A percentile compares a stretch with the other conserved stretches of the same genome.
Conservation (phyloP, 1,140 invertebrate genomes). For the Dendrolimus punctatus region DNA sequence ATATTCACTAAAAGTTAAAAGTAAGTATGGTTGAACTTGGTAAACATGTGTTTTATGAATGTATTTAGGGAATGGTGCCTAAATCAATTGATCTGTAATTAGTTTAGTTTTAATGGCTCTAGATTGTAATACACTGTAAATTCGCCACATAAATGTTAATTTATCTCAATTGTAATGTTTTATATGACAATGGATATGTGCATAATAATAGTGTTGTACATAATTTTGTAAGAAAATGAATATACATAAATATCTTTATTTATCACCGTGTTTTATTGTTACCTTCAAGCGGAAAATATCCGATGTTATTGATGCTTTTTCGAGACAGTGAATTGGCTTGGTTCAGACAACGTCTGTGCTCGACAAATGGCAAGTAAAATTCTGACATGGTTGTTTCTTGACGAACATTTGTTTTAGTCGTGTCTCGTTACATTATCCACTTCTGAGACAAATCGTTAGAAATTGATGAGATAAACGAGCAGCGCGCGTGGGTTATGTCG, state of each 20-base stretch:
- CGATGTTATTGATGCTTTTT: too few species aligned
- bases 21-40: too few species aligned
- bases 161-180: slow-evolving; percentile 63
- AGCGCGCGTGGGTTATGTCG: too few species aligned
- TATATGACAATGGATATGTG: slow-evolving; percentile 57
- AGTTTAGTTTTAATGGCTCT: slow-evolving; percentile 21
- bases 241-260: slow-evolving; percentile 67
- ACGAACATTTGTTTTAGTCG: too few species aligned
- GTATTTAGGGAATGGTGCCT: slow-evolving; percentile 29
- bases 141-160: slow-evolving; percentile 47
- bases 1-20: too few species aligned
- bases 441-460: too few species aligned
- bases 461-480: too few species aligned
- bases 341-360: too few species aligned
- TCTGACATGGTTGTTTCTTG: too few species aligned
- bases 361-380: too few species aligned
- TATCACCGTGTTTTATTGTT: slow-evolving; percentile 35
- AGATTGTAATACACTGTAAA: slow-evolving; percentile 37
- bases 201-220: slow-evolving; percentile 66
- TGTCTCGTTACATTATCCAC: too few species aligned
- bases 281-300: not conserved
- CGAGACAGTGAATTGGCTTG: too few species aligned
- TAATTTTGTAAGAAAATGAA: slow-evolving; percentile 67
- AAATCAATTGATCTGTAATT: slow-evolving; percentile 32
- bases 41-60: not conserved